Base-by-base conservation (phyloP, 1,140 invertebrate species). In the Drosophila kikkawai region DNA sequence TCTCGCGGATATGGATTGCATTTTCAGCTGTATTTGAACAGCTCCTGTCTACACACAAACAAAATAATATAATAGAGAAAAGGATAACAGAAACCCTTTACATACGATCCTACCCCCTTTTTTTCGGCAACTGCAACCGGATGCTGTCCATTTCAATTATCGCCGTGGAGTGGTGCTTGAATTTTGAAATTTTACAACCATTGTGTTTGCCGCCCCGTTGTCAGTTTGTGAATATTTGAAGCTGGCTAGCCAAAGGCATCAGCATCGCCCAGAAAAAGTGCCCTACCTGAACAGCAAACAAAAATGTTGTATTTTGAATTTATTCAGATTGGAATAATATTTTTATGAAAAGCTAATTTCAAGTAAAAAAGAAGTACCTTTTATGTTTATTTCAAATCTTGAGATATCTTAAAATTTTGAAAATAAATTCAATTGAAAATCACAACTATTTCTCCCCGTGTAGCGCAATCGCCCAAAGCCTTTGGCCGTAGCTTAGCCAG, bases 71-170 rank as follows among this genome's bases (percentile, higher is more conserved):
- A 29, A 58, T 50, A 48, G 4, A 26, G 29, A 17, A 12, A 53
- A n/a, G 5, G 17, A 32, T 22, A n/a, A 32, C 32, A 42, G n/a
- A 41, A 53, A 39, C 71, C 73, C 36, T 37, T 17, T 22, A n/a
- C 36, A 4, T n/a, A 34, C 41, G 63, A 45, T 45, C 19, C 60
- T 48, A 48, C 7, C 71, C 74, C 64, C 74, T 53, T 77, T 75
- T 55, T 29, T 70, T 80, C 19, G 53, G 53, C 53, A 56, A 55
- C 58, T 84, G 85, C 85, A 88, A 78, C 74, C 84, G 85, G 80
- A 90, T 88, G 84, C 80, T 88, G 84, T 88, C 84, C 84, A 88
- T 88, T 88, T 88, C 80, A 88, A 88, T 88, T 88, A 88, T 90
- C 68, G 85, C 80, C 64, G 41, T 84, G 59, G 69, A 90, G 80